Percentiles rank a stretch among this genome's conserved stretches.
These are phyloP conservation scores for Prionace glauca DNA, from an alignment of 2,797 vertebrate species.

Conservation along the genomic window DNA sequence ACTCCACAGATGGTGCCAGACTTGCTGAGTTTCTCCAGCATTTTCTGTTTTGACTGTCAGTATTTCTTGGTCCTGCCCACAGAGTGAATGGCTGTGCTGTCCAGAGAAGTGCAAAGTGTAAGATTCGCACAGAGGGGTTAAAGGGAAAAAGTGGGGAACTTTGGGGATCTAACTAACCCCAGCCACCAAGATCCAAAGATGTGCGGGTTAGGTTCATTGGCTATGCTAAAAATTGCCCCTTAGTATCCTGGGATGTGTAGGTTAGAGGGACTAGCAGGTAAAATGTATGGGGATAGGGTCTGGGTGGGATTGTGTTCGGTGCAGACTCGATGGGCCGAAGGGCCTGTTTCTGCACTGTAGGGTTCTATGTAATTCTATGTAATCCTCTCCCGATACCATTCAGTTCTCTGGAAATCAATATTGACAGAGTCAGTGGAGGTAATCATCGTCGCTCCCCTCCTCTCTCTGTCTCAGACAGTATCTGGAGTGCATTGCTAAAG, in stretches of 20 bases:
- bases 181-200: background rate
- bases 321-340: too few relatives aligned
- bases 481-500: background rate
- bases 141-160: background rate
- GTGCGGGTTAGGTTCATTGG: too few relatives aligned
- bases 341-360: too few relatives aligned
- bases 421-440: background rate
- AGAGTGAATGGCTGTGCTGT: background rate
- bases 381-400: background rate
- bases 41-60: background rate
- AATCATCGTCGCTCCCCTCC: background rate
- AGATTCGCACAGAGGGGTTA: background rate
- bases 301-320: too few relatives aligned
- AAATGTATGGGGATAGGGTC: too few relatives aligned
- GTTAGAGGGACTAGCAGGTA: too few relatives aligned
- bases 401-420: background rate
- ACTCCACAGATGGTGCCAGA: too few relatives aligned
- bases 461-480: background rate
- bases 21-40: too few relatives aligned
- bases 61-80: background rate
- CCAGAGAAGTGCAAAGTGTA: background rate
- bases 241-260: too few relatives aligned
- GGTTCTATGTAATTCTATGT: too few relatives aligned
- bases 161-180: background rate
- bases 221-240: too few relatives aligned